Evolutionary conservation across 2,888 invertebrate species (phyloP).

Genomic region (Carabus problematicus): DNA sequence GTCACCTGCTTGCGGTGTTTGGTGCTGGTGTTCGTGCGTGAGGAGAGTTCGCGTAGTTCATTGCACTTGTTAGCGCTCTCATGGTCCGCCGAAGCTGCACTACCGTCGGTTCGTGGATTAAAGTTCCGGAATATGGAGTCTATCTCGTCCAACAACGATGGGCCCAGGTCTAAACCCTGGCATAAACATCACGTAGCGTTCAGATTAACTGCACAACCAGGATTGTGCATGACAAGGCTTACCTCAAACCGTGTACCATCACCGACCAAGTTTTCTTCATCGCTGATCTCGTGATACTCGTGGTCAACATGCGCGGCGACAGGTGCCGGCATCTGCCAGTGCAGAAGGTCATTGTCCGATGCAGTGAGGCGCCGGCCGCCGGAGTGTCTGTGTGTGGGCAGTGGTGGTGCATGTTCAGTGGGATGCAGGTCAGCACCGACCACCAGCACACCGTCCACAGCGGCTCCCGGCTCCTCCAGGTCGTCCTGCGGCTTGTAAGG

Average conservation of each 20-base stretch:
- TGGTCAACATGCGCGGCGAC: constrained; percentile 61
- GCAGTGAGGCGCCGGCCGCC: constrained; percentile 13
- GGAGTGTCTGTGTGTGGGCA: not conserved
- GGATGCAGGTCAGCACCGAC: constrained; percentile 57
- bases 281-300: constrained; percentile 85
- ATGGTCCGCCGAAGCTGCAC: constrained; percentile 52
- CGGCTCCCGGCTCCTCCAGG: constrained; percentile 71
- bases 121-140: constrained; percentile 81
- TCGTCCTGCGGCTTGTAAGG: constrained; percentile 91
- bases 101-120: constrained; percentile 51
- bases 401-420: constrained; percentile 55
- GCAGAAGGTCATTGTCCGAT: constrained; percentile 22
- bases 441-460: constrained; percentile 58
- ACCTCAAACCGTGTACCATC: constrained; percentile 60
- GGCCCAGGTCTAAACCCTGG: constrained; percentile 76
- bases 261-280: constrained; percentile 68
- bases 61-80: constrained; percentile 72
- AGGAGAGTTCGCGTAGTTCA: constrained; percentile 71
- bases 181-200: constrained; percentile 57
- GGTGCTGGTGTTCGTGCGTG: constrained; percentile 54
- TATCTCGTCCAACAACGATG: constrained; percentile 89
- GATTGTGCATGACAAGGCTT: constrained; percentile 44
- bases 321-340: constrained; percentile 5
- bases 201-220: too few species aligned
- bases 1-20: constrained; percentile 61